Evolutionary conservation across 1,140 invertebrate genomes (phyloP).

Genomic region (Tetramorium parvispinum): DNA sequence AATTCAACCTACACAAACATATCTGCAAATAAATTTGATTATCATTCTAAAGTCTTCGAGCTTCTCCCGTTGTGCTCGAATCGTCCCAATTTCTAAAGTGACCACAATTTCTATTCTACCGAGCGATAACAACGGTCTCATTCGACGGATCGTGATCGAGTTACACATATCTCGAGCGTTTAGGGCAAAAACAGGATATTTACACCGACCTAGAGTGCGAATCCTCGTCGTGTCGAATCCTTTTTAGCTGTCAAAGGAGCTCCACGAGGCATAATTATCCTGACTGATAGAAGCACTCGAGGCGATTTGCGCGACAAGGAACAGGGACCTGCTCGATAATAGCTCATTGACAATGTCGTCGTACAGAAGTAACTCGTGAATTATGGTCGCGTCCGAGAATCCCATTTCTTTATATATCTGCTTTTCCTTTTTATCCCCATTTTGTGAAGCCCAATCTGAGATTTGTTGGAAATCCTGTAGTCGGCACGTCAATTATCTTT

Average conservation of each 20-base stretch:
- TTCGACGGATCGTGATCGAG: neutral
- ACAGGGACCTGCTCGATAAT: neutral
- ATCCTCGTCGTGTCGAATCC: neutral
- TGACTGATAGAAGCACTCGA: slow-evolving; percentile 8
- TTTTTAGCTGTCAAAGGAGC: neutral
- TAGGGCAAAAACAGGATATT: slow-evolving; percentile 9
- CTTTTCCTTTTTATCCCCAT: neutral
- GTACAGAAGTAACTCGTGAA: neutral
- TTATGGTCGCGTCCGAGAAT: neutral
- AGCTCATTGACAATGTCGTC: neutral
- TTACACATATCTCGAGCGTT: neutral
- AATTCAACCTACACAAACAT: neutral
- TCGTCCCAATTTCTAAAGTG: slow-evolving; percentile 4
- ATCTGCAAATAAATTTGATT: neutral
- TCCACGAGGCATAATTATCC: neutral
- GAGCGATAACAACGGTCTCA: neutral
- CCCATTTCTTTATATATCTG: neutral
- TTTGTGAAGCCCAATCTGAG: neutral
- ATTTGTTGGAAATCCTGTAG: neutral
- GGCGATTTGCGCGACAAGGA: neutral
- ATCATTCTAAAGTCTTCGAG: neutral
- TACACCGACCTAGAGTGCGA: neutral
- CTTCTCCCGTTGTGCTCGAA: neutral
- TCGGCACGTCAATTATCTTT: neutral
- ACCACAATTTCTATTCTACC: neutral